phyloP scores from a whole-genome alignment of 2,888 invertebrate species.

The Dioctria linearis region DNA sequence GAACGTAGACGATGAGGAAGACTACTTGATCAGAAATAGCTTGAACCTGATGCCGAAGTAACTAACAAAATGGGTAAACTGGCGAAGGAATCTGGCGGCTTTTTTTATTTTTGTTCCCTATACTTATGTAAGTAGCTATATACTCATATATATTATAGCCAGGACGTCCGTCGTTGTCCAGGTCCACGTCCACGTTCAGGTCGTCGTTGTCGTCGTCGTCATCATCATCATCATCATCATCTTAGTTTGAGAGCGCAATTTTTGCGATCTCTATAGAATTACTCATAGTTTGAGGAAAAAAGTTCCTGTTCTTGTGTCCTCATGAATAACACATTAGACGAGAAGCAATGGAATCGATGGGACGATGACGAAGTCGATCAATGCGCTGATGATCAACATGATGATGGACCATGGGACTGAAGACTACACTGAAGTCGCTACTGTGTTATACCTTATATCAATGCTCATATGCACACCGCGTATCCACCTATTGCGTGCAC shows the following conservation, averaged over 20 bases:
- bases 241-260: constrained; percentile 47
- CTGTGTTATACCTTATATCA: too few relatives aligned
- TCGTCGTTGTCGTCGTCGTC: constrained; percentile 21
- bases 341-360: constrained; percentile 27
- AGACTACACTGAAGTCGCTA: background rate
- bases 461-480: constrained; percentile 23
- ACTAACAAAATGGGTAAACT: constrained; percentile 20
- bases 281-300: constrained; percentile 54
- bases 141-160: background rate
- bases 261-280: constrained; percentile 54
- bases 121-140: too few relatives aligned
- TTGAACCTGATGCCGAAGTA: background rate
- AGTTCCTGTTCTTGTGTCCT: constrained; percentile 54
- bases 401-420: constrained; percentile 36
- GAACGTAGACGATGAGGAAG: constrained; percentile 47
- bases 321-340: constrained; percentile 58
- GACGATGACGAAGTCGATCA: constrained; percentile 47
- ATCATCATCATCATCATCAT: constrained; percentile 23
- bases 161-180: constrained; percentile 38
- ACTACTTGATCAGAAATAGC: constrained; percentile 30
- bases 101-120: constrained; percentile 54
- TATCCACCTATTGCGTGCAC: constrained; percentile 20
- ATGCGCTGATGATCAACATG: constrained; percentile 43
- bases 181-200: background rate
- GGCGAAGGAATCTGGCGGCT: constrained; percentile 55